A percentile compares a stretch with the other conserved stretches of the same genome.
Evolutionary conservation across 2,888 invertebrate genomes (phyloP).

Genomic region (Idaea biselata): DNA sequence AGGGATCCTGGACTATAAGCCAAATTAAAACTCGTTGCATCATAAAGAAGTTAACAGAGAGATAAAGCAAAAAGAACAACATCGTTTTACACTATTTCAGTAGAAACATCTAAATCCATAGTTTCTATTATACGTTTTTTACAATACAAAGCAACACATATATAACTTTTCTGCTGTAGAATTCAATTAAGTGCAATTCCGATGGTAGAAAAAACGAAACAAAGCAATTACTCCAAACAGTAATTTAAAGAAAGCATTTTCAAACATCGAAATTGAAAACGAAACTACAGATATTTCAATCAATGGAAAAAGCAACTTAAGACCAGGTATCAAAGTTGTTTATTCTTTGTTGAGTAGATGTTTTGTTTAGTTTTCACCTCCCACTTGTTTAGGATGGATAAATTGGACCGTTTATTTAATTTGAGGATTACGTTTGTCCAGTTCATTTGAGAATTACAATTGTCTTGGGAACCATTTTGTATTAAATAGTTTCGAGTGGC

Average conservation of each 20-base stretch:
- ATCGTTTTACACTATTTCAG: not conserved
- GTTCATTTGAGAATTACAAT: conserved; percentile 5
- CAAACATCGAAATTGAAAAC: conserved; percentile 14
- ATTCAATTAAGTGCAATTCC: conserved; percentile 29
- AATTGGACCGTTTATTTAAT: conserved; percentile 49
- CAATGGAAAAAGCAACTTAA: not conserved
- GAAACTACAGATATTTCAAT: not conserved
- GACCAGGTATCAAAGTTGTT: not conserved
- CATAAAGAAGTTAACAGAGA: too few relatives aligned
- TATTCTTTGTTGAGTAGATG: not conserved
- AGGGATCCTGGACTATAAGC: too few relatives aligned
- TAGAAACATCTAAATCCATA: not conserved
- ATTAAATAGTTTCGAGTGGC: not conserved
- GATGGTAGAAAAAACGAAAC: conserved; percentile 20
- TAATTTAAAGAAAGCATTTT: conserved; percentile 28
- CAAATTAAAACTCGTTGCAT: too few relatives aligned
- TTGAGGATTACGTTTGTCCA: conserved; percentile 35
- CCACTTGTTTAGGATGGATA: conserved; percentile 41
- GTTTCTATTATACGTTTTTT: not conserved
- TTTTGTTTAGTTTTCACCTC: conserved; percentile 9
- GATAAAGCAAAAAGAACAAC: too few relatives aligned
- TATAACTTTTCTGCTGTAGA: conserved; percentile 11
- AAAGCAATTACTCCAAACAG: conserved; percentile 28
- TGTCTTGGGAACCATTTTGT: not conserved
- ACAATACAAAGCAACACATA: not conserved